Evolutionary conservation across 1,140 invertebrate genomes (phyloP).

Genomic region (Caerostris darwini): DNA sequence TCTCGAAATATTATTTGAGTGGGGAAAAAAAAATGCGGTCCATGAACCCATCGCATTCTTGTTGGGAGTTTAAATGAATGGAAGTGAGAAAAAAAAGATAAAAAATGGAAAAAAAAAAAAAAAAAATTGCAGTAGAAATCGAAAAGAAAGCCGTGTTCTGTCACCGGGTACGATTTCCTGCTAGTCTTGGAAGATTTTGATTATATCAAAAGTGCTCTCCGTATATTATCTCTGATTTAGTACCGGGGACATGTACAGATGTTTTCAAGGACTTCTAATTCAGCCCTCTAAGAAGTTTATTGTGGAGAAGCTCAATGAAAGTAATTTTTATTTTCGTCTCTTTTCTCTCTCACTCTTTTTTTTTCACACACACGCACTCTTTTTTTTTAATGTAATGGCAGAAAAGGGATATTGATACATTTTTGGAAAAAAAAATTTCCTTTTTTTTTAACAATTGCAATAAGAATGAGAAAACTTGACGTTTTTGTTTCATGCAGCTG

Average conservation of each 20-base stretch:
- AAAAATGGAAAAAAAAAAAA: not conserved
- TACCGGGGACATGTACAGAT: constrained; percentile 37
- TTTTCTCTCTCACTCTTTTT: not conserved
- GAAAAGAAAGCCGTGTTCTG: constrained; percentile 57
- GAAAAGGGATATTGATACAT: not conserved
- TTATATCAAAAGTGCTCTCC: constrained; percentile 55
- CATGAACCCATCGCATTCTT: constrained; percentile 71
- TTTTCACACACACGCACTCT: not conserved
- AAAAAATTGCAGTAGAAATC: constrained; percentile 39
- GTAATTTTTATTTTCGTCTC: not conserved
- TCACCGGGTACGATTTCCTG: constrained; percentile 51
- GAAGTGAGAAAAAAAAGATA: not conserved
- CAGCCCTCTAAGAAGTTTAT: constrained; percentile 1
- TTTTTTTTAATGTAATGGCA: not conserved
- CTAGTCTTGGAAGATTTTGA: constrained; percentile 46
- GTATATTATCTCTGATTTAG: constrained; percentile 56
- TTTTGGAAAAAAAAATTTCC: not conserved
- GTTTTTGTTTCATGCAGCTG: too few relatives aligned
- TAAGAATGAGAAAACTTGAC: too few relatives aligned
- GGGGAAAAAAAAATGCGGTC: constrained; percentile 61
- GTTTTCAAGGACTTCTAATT: constrained; percentile 57
- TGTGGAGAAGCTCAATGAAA: not conserved
- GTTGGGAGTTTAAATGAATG: constrained; percentile 26
- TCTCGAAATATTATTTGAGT: constrained; percentile 68
- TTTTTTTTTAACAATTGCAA: too few relatives aligned